phyloP scores from a whole-genome alignment of 2,113 vertebrate species.

The Seriola quinqueradiata region DNA sequence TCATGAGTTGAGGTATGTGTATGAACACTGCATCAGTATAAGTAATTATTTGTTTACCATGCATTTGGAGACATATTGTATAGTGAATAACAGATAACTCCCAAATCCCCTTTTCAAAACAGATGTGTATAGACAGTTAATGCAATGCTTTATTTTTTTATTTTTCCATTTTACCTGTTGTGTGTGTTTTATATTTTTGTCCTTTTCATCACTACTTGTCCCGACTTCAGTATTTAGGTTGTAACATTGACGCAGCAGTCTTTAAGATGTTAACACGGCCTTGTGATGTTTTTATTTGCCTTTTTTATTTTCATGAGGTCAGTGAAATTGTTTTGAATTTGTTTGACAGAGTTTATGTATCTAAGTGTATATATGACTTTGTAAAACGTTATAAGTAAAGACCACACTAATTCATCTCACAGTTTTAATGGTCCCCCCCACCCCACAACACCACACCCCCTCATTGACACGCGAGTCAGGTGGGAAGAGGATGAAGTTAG shows the following conservation, averaged over 20 bases:
- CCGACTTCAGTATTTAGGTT: slow-evolving; percentile 15
- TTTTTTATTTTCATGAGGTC: slow-evolving; percentile 45
- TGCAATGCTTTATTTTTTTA: slow-evolving; percentile 3
- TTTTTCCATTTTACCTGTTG: background rate
- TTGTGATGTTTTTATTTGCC: slow-evolving; percentile 47
- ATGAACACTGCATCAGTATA: slow-evolving; percentile 5
- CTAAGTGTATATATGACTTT: slow-evolving; percentile 61
- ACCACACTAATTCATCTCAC: slow-evolving; percentile 1
- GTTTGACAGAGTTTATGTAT: slow-evolving; percentile 46
- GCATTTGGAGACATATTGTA: slow-evolving; percentile 20
- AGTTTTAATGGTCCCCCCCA: background rate
- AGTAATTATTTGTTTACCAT: slow-evolving; percentile 10
- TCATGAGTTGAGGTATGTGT: slow-evolving; percentile 21
- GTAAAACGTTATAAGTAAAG: slow-evolving; percentile 68
- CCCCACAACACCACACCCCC: no score
- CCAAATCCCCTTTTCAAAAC: slow-evolving; percentile 14
- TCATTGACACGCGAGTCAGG: background rate
- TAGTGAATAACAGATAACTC: background rate
- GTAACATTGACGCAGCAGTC: background rate
- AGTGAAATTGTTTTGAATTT: slow-evolving; percentile 38
- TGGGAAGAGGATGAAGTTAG: slow-evolving; percentile 18
- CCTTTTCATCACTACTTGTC: slow-evolving; percentile 11
- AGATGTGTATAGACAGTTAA: slow-evolving; percentile 22
- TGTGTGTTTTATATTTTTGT: slow-evolving; percentile 26
- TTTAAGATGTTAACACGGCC: slow-evolving; percentile 35